Base-by-base conservation (phyloP, 2,113 vertebrate genomes). In the Gorilla gorilla region DNA sequence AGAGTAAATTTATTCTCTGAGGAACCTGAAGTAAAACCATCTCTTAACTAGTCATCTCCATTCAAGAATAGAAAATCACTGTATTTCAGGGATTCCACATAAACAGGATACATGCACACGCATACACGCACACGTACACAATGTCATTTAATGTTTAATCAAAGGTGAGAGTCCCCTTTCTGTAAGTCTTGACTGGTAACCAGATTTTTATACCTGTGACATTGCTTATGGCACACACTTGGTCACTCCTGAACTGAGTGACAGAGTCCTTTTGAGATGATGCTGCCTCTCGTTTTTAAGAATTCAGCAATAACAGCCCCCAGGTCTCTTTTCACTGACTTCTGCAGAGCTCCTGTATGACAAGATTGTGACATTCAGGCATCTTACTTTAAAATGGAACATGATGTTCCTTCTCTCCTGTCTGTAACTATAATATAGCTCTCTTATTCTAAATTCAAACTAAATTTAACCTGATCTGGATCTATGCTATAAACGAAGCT, bases 401-500 rank as follows among this genome's bases (percentile, higher is more conserved):
- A 90, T 59, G 80, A 80, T 96, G 93, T 95, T 97, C 83, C 86
- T 92, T 45, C 80, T 98, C 85, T 96, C 80, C 83, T 95, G 90
- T 95, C 95, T 97, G 93, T 87, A 96, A 96, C 92, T 85, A 45
- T 92, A 96, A 96, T 80, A 86, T 80, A 98, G 79, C 68, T 95
- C 90, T 93, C 88, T 75, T 52, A 96, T 97, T 98, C 95, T 78
- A 96, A 98, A 96, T 97, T 94, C 95, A 97, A 94, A 94, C 96
- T 97, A 97, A 97, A 97, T 98, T 97, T 97, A 97, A 93, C 92
- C 92, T 97, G 93, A 98, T 97, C 96, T 96, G 93, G 84, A 97
- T 97, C 93, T 95, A 81, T 97, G 93, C 88, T 92, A 92, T 92
- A 97, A 94, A 98, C 0, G 45, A 95, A 96, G 80, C 90, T 61